phyloP scores from a whole-genome alignment of 1,140 invertebrate species.

The Galendromus occidentalis region DNA sequence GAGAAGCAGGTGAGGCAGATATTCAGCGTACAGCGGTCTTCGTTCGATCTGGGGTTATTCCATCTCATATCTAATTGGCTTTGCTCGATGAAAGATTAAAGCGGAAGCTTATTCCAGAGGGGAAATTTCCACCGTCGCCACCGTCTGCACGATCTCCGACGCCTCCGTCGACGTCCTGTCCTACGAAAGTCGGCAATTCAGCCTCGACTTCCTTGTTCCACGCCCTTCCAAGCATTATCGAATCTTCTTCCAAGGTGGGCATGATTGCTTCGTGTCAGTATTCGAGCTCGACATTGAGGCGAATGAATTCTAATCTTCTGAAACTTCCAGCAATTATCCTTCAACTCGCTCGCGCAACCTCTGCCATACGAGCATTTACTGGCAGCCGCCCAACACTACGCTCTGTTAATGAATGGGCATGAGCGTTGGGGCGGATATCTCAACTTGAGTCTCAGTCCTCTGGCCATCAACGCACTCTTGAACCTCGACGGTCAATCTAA shows the following conservation, averaged over 20 bases:
- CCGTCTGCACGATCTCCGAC: no score
- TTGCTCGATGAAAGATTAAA: no score
- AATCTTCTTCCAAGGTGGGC: background rate
- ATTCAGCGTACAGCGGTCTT: no score
- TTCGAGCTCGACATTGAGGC: background rate
- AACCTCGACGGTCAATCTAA: no score
- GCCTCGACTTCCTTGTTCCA: background rate
- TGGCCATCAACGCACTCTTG: background rate
- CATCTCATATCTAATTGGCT: no score
- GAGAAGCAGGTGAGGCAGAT: background rate
- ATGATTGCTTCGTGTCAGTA: background rate
- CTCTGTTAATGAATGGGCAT: background rate
- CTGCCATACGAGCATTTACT: background rate
- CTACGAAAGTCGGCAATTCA: background rate
- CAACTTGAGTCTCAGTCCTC: background rate
- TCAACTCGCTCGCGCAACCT: background rate
- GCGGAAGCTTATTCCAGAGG: no score
- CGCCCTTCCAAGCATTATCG: background rate
- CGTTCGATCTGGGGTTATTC: no score
- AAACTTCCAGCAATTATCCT: background rate
- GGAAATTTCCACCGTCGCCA: no score
- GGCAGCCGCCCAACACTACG: constrained; percentile 2
- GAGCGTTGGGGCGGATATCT: no score
- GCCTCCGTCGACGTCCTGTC: background rate
- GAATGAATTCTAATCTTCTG: background rate